Evolutionary conservation across 2,888 invertebrate species (phyloP).

Genomic region (Ceramica pisi): DNA sequence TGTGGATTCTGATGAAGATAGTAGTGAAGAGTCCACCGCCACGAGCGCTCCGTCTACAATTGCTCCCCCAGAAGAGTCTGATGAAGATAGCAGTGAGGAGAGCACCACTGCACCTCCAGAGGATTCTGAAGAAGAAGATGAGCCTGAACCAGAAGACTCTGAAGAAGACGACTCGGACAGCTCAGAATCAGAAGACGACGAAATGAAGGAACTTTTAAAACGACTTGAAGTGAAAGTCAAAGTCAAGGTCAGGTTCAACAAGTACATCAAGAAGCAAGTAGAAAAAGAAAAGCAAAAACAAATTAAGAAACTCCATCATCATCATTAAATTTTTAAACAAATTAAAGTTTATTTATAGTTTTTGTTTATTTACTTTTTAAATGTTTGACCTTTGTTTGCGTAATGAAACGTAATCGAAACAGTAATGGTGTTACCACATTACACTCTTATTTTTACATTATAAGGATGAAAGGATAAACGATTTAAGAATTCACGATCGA

Average conservation of each 20-base stretch:
- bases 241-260: conserved; percentile 82
- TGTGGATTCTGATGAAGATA: conserved; percentile 38
- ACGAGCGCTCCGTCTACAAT: not conserved
- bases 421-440: conserved; percentile 25
- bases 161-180: conserved; percentile 70
- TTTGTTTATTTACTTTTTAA: conserved; percentile 36
- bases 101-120: conserved; percentile 2
- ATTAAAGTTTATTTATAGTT: conserved; percentile 1
- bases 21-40: conserved; percentile 1
- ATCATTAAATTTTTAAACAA: not conserved
- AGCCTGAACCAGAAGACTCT: conserved; percentile 49
- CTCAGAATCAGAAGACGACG: conserved; percentile 71
- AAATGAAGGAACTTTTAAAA: conserved; percentile 79
- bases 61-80: conserved; percentile 9
- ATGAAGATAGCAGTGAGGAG: conserved; percentile 67
- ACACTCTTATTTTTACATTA: too few species aligned
- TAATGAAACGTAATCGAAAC: conserved; percentile 13
- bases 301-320: conserved; percentile 45
- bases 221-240: conserved; percentile 83
- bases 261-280: conserved; percentile 72
- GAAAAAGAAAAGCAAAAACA: conserved; percentile 49
- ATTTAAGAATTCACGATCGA: not conserved
- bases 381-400: conserved; percentile 18
- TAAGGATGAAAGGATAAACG: not conserved
- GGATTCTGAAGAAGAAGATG: conserved; percentile 31